Base-by-base conservation (phyloP, 2,113 vertebrate species). In the Columba janthina region DNA sequence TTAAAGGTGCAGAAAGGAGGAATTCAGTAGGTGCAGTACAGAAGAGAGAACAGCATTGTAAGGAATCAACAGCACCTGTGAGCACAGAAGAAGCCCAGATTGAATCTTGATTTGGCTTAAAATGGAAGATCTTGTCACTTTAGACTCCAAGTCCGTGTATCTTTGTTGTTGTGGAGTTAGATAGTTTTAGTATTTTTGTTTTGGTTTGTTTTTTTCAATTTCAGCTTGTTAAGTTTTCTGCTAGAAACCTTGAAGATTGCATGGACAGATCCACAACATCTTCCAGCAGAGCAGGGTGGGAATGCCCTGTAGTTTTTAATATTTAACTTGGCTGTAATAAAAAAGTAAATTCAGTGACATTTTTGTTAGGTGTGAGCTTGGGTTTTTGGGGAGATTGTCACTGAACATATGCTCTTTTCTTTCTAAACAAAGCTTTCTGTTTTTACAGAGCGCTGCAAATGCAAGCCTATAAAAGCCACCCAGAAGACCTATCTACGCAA, bases 401-500 rank as follows among this genome's bases (percentile, higher is more conserved):
- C 26, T 56, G 67, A 60, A 21, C 12, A 4, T 15, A 5, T 0
- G 4, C 38, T 70, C 22, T 71, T 89, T 73, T 56, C 53, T 76
- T 40, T 60, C 89, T 95, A 44, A 96, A 70, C 21, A 34, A 84
- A 78, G 20, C 16, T 70, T 74, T 89, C 53, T 97, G 53, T 98
- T 94, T 74, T 95, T 96, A 25, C 79, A 99, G 99, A 99, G 64
- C 98, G 97, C 88, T 99, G 99, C 96, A 99, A 97, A 90, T 99
- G 99, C 97, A 99, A 99, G 86, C 96, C 97, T 6, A 93, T 99
- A 38, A 98, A 97, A 97, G 98, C 99, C 44, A 96, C 86, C 72
- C 97, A 98, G 96, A 99, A 98, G 97, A 99, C 98, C 32, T 99
- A 99, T 58, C 74, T 98, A 75, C 99, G 97, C 95, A 99, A 99